phyloP scores from a whole-genome alignment of 2,113 vertebrate genomes.

The Oncorhynchus kisutch region DNA sequence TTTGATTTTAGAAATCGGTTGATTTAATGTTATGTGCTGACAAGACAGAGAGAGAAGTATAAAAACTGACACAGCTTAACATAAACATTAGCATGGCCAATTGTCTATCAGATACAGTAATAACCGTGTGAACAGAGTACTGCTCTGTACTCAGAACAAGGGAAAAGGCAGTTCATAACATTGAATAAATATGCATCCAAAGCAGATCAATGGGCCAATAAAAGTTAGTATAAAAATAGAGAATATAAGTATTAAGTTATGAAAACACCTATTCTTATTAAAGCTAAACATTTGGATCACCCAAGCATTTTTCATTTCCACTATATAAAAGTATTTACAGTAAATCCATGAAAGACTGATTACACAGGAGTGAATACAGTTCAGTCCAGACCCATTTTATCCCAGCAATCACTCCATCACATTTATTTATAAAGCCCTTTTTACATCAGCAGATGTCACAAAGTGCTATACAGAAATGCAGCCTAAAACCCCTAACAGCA shows the following conservation, averaged over 20 bases:
- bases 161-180: background rate
- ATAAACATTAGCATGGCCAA: background rate
- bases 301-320: constrained; percentile 18
- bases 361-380: background rate
- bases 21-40: constrained; percentile 33
- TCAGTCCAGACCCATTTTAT: background rate
- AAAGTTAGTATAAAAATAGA: constrained; percentile 15
- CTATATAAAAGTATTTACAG: constrained; percentile 35
- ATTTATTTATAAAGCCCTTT: background rate
- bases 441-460: too few relatives aligned
- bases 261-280: background rate
- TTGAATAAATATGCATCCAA: constrained; percentile 51
- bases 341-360: background rate
- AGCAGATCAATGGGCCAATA: constrained; percentile 1
- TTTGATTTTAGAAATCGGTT: constrained; percentile 2
- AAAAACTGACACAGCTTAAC: constrained; percentile 14
- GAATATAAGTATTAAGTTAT: background rate
- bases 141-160: background rate
- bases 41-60: constrained; percentile 6
- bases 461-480: too few relatives aligned
- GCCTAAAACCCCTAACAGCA: too few relatives aligned
- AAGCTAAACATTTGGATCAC: constrained; percentile 7
- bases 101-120: too few relatives aligned
- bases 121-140: background rate
- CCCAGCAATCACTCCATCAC: background rate